These are phyloP conservation scores for Phrynocephalus versicolor DNA, from an alignment of 2,113 vertebrate species.

Conservation along the genomic window DNA sequence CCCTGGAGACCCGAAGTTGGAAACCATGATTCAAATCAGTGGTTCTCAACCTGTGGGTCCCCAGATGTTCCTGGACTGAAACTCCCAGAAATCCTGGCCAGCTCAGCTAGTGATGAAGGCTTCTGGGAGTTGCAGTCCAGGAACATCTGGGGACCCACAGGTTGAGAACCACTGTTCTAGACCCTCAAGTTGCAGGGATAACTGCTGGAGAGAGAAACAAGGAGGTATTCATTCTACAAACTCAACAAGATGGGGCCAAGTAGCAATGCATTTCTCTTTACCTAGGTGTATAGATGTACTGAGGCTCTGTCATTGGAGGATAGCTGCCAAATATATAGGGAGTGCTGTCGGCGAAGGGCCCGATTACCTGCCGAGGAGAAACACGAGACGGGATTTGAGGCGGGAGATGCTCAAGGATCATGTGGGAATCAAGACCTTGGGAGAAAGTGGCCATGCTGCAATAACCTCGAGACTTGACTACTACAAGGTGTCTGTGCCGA, in stretches of 20 bases:
- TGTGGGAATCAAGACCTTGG: neutral
- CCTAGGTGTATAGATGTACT: constrained; percentile 69
- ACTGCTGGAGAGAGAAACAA: too few relatives aligned
- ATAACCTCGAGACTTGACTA: neutral
- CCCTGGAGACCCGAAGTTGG: too few relatives aligned
- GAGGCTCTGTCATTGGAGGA: constrained; percentile 52
- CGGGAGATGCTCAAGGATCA: neutral
- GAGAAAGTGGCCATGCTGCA: neutral
- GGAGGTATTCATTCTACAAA: too few relatives aligned
- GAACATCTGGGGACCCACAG: too few relatives aligned
- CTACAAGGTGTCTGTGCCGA: neutral
- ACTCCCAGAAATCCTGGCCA: too few relatives aligned
- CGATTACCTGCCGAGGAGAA: constrained; percentile 55
- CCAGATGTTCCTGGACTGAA: too few relatives aligned
- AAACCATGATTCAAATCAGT: too few relatives aligned
- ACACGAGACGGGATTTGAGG: neutral
- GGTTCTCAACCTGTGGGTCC: too few relatives aligned
- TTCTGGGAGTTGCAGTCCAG: too few relatives aligned
- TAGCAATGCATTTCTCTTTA: neutral
- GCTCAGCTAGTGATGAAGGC: too few relatives aligned
- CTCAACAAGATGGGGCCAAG: neutral
- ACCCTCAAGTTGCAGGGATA: too few relatives aligned
- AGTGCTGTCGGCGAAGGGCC: constrained; percentile 67
- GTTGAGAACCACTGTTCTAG: too few relatives aligned
- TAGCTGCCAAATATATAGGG: constrained; percentile 68